phyloP scores from a whole-genome alignment of 64 coral and sea anemone genomes.

The Pachyseris speciosa region DNA sequence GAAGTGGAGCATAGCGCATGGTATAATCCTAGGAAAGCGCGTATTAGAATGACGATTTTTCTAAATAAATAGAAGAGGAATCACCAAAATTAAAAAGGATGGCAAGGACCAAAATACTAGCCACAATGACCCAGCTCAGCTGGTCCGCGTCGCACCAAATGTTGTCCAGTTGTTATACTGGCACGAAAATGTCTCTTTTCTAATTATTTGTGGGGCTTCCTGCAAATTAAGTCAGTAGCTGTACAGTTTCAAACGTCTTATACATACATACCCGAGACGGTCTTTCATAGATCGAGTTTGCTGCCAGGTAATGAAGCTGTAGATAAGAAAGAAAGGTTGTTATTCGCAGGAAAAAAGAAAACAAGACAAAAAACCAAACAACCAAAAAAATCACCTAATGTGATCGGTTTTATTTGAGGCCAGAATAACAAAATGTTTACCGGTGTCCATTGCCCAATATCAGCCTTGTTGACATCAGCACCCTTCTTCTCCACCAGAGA shows the following conservation, averaged over 20 bases:
- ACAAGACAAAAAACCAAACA: too few relatives aligned
- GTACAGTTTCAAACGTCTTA: too few relatives aligned
- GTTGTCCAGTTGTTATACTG: too few relatives aligned
- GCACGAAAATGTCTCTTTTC: too few relatives aligned
- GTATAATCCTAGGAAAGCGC: neutral
- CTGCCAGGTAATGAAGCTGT: slow-evolving; percentile 81
- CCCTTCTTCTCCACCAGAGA: slow-evolving; percentile 83
- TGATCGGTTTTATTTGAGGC: too few relatives aligned
- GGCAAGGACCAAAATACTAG: too few relatives aligned
- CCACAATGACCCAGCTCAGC: too few relatives aligned
- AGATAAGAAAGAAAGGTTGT: neutral
- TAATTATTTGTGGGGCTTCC: too few relatives aligned
- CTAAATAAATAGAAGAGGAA: neutral
- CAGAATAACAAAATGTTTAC: slow-evolving; percentile 39
- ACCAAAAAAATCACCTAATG: too few relatives aligned
- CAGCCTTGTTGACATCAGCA: slow-evolving; percentile 79
- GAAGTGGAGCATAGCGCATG: slow-evolving; percentile 48
- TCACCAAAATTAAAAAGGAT: neutral
- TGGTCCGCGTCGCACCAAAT: too few relatives aligned
- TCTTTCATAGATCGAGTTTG: slow-evolving; percentile 68
- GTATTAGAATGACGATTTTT: neutral
- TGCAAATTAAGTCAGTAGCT: too few relatives aligned
- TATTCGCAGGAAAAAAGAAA: neutral
- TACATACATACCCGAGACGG: slow-evolving; percentile 12
- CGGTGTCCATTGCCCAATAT: slow-evolving; percentile 79